phyloP scores from a whole-genome alignment of 2,113 vertebrate species.

The Oncorhynchus tshawytscha region DNA sequence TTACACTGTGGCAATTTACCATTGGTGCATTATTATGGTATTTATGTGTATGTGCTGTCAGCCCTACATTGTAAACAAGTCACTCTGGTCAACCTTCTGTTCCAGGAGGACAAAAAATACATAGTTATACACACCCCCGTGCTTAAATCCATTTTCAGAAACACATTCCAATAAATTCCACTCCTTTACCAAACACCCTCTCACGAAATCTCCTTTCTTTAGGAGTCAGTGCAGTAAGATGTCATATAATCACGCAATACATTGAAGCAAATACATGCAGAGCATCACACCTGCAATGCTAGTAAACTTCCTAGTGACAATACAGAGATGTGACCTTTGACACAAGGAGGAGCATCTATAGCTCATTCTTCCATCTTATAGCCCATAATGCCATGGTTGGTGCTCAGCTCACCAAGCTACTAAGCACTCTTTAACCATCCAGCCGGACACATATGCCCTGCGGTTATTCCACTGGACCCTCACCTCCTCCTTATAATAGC shows the following conservation, averaged over 20 bases:
- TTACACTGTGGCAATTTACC: constrained; percentile 50
- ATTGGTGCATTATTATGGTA: no score
- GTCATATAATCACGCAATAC: neutral
- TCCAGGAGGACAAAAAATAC: constrained; percentile 20
- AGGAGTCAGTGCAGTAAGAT: constrained; percentile 11
- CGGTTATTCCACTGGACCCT: constrained; percentile 70
- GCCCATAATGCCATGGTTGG: constrained; percentile 37
- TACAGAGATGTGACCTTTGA: constrained; percentile 48
- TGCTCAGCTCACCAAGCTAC: constrained; percentile 47
- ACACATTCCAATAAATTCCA: constrained; percentile 67
- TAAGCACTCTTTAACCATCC: constrained; percentile 59
- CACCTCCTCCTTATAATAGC: constrained; percentile 66
- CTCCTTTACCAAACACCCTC: neutral
- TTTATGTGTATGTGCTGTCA: no score
- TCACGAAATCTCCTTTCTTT: neutral
- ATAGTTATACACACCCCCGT: constrained; percentile 53
- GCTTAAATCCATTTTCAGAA: constrained; percentile 8
- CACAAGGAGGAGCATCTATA: constrained; percentile 55
- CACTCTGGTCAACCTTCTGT: neutral
- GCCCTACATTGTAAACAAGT: no score
- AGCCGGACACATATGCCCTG: constrained; percentile 68
- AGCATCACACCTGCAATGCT: constrained; percentile 41
- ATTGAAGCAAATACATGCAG: constrained; percentile 15
- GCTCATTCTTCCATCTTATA: constrained; percentile 48
- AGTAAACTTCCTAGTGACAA: constrained; percentile 56